phyloP scores from a whole-genome alignment of 2,888 invertebrate genomes.

The Cheilosia pagana region DNA sequence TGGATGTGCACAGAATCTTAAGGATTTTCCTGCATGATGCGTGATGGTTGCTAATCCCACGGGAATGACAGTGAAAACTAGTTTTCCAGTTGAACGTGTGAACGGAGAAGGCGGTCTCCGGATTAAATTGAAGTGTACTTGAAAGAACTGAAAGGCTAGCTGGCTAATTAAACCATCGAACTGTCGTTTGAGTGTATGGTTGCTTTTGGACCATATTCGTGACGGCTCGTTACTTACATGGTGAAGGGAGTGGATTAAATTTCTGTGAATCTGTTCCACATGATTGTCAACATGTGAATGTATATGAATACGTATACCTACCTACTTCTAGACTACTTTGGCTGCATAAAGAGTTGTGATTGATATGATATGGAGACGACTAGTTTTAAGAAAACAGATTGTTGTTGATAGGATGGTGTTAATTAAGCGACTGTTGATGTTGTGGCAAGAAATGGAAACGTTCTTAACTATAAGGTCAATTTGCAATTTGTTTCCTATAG shows the following conservation, averaged over 20 bases:
- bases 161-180: constrained; percentile 53
- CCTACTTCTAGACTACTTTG: no score
- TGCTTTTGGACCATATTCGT: constrained; percentile 22
- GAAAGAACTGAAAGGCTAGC: constrained; percentile 42
- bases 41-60: constrained; percentile 48
- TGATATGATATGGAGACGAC: no score
- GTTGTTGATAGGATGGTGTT: no score
- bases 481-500: no score
- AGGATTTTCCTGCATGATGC: constrained; percentile 59
- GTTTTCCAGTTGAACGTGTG: constrained; percentile 24
- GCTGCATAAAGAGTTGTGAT: no score
- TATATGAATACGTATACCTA: no score
- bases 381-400: no score
- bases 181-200: constrained; percentile 25
- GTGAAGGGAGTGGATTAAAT: constrained; percentile 40
- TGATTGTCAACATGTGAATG: background rate
- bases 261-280: constrained; percentile 15
- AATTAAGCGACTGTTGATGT: no score
- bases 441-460: no score
- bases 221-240: no score
- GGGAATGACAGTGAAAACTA: constrained; percentile 70
- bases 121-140: constrained; percentile 30
- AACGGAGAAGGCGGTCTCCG: constrained; percentile 23
- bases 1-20: constrained; percentile 41
- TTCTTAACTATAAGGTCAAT: no score